Evolutionary conservation across 2,888 invertebrate genomes (phyloP).

Genomic region (Morpho achilles): DNA sequence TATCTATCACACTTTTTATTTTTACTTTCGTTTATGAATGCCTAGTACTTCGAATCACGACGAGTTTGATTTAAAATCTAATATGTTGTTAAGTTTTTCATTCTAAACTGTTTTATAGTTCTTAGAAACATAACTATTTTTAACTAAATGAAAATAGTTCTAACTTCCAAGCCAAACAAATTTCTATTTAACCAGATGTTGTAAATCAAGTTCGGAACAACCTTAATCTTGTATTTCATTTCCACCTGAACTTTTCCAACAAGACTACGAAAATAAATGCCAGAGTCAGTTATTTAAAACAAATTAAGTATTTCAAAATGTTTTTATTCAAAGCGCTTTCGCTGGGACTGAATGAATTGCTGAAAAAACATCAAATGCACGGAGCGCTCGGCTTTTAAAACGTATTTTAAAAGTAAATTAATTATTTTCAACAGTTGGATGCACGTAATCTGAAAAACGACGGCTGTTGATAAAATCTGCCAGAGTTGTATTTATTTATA

Average conservation of each 20-base stretch:
- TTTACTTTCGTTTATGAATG: no score
- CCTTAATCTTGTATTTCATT: neutral
- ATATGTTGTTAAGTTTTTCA: no score
- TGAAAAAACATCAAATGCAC: slow-evolving; percentile 8
- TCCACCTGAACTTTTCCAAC: neutral
- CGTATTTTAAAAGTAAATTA: slow-evolving; percentile 11
- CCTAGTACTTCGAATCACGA: no score
- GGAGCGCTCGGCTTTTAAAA: slow-evolving; percentile 1
- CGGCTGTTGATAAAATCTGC: neutral
- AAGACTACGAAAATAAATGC: neutral
- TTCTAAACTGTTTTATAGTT: no score
- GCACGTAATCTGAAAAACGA: slow-evolving; percentile 6
- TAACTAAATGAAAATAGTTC: no score
- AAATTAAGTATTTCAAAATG: slow-evolving; percentile 2
- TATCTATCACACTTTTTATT: no score
- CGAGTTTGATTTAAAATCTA: no score
- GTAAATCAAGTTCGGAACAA: no score
- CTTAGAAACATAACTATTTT: no score
- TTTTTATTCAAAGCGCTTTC: slow-evolving; percentile 9
- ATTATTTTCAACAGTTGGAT: slow-evolving; percentile 12
- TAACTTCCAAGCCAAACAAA: no score
- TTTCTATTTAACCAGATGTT: no score
- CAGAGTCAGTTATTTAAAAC: neutral
- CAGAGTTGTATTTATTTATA: no score
- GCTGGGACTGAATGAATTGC: slow-evolving; percentile 8